phyloP scores from a whole-genome alignment of 1,140 invertebrate species.

The Eupeodes corollae region DNA sequence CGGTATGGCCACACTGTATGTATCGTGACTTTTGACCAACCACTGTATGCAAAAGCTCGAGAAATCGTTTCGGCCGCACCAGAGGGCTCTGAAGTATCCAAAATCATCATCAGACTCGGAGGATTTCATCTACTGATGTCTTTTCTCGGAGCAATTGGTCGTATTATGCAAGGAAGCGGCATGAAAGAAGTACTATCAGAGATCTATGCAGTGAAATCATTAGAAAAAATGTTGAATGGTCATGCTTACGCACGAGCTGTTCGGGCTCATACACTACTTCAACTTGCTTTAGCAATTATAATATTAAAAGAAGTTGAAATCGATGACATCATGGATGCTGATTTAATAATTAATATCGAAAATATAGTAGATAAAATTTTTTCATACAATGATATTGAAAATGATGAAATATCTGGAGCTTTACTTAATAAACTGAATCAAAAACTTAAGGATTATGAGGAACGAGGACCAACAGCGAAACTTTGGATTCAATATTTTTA shows the following conservation, averaged over 20 bases:
- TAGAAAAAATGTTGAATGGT: constrained; percentile 32
- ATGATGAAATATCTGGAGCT: constrained; percentile 18
- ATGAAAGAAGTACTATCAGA: constrained; percentile 26
- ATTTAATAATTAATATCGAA: constrained; percentile 18
- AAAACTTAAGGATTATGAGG: constrained; percentile 19
- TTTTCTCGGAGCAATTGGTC: constrained; percentile 34
- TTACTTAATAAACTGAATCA: constrained; percentile 29
- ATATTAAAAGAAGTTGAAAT: no score
- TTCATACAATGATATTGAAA: constrained; percentile 14
- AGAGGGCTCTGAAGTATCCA: constrained; percentile 21
- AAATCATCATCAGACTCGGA: constrained; percentile 27
- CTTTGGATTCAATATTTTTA: no score
- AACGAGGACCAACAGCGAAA: constrained; percentile 26
- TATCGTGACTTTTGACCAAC: no score
- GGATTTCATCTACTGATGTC: no score
- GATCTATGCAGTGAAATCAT: constrained; percentile 28
- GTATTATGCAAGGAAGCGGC: constrained; percentile 36
- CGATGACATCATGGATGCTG: constrained; percentile 21
- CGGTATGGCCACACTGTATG: constrained; percentile 6
- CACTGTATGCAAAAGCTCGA: no score
- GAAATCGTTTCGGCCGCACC: constrained; percentile 33
- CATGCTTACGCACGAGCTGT: constrained; percentile 19
- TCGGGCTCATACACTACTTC: constrained; percentile 29
- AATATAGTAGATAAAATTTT: constrained; percentile 8
- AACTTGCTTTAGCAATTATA: constrained; percentile 20